phyloP scores from a whole-genome alignment of 2,797 vertebrate species.

The Sebastes nivosus region DNA sequence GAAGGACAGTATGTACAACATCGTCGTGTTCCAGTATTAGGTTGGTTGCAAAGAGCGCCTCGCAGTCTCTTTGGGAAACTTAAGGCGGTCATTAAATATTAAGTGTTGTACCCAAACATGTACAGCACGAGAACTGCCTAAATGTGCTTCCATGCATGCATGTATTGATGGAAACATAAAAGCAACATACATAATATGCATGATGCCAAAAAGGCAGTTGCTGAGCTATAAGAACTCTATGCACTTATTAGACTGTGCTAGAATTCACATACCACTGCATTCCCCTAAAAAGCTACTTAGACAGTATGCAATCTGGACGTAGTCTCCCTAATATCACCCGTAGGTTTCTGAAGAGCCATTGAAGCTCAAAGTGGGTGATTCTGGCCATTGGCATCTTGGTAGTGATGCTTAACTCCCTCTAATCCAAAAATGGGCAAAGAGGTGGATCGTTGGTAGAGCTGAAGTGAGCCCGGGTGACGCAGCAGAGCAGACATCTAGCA shows the following conservation, averaged over 20 bases:
- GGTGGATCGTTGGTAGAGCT: too few species aligned
- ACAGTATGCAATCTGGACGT: too few species aligned
- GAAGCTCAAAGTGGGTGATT: too few species aligned
- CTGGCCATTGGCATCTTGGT: too few species aligned
- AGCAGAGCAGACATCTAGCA: too few species aligned
- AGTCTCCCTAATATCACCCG: too few species aligned
- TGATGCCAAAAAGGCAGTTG: conserved; percentile 36
- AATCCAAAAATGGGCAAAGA: too few species aligned
- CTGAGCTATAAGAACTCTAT: not conserved
- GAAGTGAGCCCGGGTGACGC: too few species aligned
- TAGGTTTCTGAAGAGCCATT: too few species aligned
- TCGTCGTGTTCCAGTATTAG: conserved; percentile 28
- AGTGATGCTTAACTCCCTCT: too few species aligned
- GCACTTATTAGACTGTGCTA: not conserved
- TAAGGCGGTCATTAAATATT: conserved; percentile 46
- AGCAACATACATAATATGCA: conserved; percentile 53
- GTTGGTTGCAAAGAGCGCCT: not conserved
- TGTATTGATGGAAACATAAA: conserved; percentile 51
- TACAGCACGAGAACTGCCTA: conserved; percentile 10
- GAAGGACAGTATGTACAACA: not conserved
- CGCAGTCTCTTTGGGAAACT: conserved; percentile 18
- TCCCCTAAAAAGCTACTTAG: not conserved
- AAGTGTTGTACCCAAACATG: conserved; percentile 15
- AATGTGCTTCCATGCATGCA: conserved; percentile 28
- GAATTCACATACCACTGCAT: not conserved